Evolutionary conservation across 2,797 vertebrate species (phyloP).

Genomic region (Enteromius radiatus): DNA sequence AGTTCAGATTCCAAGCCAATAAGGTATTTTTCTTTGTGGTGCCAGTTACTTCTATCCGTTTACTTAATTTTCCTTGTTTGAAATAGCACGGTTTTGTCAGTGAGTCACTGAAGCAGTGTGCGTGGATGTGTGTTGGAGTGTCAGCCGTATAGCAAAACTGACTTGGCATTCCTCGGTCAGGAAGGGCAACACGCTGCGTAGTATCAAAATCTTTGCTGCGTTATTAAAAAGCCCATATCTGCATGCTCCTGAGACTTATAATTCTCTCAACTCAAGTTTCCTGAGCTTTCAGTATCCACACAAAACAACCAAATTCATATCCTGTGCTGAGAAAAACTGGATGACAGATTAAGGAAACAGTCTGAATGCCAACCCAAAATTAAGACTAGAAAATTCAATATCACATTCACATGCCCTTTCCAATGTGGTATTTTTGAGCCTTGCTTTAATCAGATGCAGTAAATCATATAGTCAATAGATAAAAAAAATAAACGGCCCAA

Average conservation of each 20-base stretch:
- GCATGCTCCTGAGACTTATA: slow-evolving; percentile 16
- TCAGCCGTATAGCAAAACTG: slow-evolving; percentile 10
- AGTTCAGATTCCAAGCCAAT: slow-evolving; percentile 6
- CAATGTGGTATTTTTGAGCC: neutral
- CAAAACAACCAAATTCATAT: slow-evolving; percentile 35
- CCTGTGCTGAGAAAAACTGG: slow-evolving; percentile 9
- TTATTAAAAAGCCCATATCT: slow-evolving; percentile 43
- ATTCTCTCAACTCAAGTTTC: slow-evolving; percentile 26
- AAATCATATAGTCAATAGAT: neutral
- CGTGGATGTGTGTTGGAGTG: slow-evolving; percentile 18
- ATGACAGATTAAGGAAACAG: slow-evolving; percentile 36
- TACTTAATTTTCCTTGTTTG: slow-evolving; percentile 27
- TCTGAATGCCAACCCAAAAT: slow-evolving; percentile 24
- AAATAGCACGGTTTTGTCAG: neutral
- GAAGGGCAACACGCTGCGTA: slow-evolving; percentile 9
- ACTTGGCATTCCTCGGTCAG: slow-evolving; percentile 34
- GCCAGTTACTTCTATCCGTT: slow-evolving; percentile 24
- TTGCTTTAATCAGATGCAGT: neutral
- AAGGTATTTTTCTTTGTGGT: slow-evolving; percentile 19
- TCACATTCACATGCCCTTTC: neutral
- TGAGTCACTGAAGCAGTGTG: neutral
- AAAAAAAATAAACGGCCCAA: neutral
- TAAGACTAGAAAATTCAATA: neutral
- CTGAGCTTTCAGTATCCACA: slow-evolving; percentile 7
- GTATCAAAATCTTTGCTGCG: slow-evolving; percentile 39